Percentiles rank a stretch among this genome's conserved stretches.
These are phyloP conservation scores for Xyrauchen texanus DNA, from an alignment of 2,113 vertebrate species.

Conservation along the genomic window DNA sequence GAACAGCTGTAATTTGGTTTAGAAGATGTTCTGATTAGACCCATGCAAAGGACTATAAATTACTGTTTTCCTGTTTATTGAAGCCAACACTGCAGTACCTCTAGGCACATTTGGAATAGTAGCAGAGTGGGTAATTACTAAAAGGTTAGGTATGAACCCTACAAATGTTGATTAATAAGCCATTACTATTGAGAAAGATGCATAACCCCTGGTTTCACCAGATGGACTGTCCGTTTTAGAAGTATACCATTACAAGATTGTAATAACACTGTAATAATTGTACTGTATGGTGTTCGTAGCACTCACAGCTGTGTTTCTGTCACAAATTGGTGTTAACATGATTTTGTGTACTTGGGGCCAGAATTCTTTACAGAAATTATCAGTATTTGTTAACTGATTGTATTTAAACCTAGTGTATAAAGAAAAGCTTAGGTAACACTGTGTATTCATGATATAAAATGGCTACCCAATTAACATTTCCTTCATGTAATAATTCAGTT, in stretches of 20 bases:
- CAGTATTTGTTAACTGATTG: neutral
- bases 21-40: slow-evolving; percentile 7
- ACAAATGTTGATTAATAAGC: too few species aligned
- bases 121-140: too few species aligned
- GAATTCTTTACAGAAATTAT: neutral
- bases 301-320: neutral
- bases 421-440: neutral
- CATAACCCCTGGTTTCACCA: too few species aligned
- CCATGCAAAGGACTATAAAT: slow-evolving; percentile 1
- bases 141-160: neutral
- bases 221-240: too few species aligned
- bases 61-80: neutral
- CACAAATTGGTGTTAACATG: neutral
- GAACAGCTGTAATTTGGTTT: slow-evolving; percentile 8
- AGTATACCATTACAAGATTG: too few species aligned
- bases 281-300: too few species aligned
- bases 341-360: neutral
- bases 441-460: slow-evolving; percentile 23
- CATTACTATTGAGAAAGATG: neutral
- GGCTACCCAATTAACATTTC: slow-evolving; percentile 12
- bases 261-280: too few species aligned
- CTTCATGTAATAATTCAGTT: slow-evolving; percentile 20
- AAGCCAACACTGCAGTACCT: neutral
- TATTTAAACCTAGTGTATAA: neutral
- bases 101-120: neutral